Evolutionary conservation across 2,888 invertebrate species (phyloP).

Genomic region (Sinotaia quadrata): DNA sequence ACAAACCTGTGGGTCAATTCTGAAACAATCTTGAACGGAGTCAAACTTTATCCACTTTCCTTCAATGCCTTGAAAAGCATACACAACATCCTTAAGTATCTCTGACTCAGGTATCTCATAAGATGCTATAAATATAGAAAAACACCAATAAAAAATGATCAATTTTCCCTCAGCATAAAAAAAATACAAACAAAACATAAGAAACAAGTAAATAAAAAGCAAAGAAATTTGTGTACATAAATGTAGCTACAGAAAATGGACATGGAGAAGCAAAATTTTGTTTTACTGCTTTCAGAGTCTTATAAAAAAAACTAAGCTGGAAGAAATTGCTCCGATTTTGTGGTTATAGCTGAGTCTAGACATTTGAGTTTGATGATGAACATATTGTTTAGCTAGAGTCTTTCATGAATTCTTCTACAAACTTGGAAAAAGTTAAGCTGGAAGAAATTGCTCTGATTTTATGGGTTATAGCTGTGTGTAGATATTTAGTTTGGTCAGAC

Average conservation of each 20-base stretch:
- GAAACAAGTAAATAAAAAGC: not conserved
- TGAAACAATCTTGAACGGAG: conserved; percentile 67
- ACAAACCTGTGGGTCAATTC: conserved; percentile 65
- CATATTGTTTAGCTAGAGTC: too few species aligned
- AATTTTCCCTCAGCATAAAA: not conserved
- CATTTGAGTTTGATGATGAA: too few species aligned
- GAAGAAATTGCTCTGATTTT: too few species aligned
- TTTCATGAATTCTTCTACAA: too few species aligned
- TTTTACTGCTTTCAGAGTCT: too few species aligned
- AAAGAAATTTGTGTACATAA: not conserved
- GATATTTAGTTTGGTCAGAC: too few species aligned
- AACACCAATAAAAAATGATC: not conserved
- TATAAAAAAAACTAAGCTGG: too few species aligned
- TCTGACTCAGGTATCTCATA: conserved; percentile 66
- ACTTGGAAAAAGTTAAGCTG: too few species aligned
- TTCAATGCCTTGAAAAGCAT: conserved; percentile 90
- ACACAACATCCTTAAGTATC: conserved; percentile 81
- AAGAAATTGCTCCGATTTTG: too few species aligned
- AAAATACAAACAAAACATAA: conserved; percentile 6
- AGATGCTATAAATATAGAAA: conserved; percentile 51
- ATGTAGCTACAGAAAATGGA: not conserved
- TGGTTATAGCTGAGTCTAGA: too few species aligned
- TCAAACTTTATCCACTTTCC: conserved; percentile 83
- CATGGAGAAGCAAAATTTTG: too few species aligned
- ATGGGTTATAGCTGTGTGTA: too few species aligned